Conservation (phyloP, 2,797 vertebrate species). For the Lerista edwardsae region DNA sequence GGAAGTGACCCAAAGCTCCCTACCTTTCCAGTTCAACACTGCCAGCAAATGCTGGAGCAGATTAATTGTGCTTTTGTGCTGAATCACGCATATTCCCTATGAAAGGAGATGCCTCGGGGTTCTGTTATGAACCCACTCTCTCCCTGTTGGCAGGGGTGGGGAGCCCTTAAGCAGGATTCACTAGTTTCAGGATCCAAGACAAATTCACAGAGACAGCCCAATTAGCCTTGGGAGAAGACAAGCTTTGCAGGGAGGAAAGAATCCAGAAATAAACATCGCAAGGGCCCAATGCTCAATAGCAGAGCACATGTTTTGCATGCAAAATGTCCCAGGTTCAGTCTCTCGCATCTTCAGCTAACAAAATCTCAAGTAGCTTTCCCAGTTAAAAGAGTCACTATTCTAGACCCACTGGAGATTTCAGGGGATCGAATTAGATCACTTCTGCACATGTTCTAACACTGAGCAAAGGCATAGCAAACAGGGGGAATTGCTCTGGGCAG, state of each 20-base stretch:
- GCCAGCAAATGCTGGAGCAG: neutral
- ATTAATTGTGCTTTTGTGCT: neutral
- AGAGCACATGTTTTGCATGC: neutral
- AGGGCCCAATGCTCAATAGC: neutral
- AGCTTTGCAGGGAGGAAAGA: neutral
- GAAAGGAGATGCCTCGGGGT: neutral
- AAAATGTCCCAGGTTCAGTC: neutral
- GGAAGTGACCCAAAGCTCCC: neutral
- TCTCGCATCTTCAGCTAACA: neutral
- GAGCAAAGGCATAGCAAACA: too few species aligned
- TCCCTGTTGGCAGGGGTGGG: neutral
- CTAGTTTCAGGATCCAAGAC: neutral
- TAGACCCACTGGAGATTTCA: too few species aligned
- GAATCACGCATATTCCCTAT: too few species aligned
- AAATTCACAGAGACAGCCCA: slow-evolving; percentile 6
- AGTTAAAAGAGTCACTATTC: too few species aligned
- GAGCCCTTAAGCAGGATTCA: neutral
- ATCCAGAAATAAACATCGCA: neutral
- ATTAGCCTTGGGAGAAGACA: neutral
- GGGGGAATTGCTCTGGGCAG: too few species aligned
- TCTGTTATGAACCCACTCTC: neutral
- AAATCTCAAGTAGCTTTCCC: too few species aligned
- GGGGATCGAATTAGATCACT: too few species aligned
- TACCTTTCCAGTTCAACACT: neutral
- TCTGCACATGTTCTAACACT: too few species aligned